These are phyloP conservation scores for Pachydiplax longipennis DNA, from an alignment of 2,888 invertebrate species.

Conservation along the genomic window DNA sequence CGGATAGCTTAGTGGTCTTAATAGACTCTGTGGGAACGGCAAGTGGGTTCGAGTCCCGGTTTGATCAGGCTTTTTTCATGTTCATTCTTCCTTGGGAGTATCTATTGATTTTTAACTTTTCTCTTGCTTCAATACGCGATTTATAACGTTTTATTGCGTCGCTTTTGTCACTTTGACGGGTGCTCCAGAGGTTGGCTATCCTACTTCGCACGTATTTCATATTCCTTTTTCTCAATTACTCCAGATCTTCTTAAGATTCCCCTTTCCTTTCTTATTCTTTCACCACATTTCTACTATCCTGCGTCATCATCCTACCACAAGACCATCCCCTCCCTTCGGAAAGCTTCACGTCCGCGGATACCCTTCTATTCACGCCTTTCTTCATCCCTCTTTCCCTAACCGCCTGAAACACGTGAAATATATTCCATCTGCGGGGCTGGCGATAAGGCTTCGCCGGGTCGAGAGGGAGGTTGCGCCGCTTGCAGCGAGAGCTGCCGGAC, in stretches of 20 bases:
- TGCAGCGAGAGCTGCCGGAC: conserved; percentile 52
- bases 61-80: too few relatives aligned
- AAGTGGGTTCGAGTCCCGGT: too few relatives aligned
- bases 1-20: too few relatives aligned
- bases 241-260: neutral
- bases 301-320: neutral
- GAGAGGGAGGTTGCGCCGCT: conserved; percentile 52
- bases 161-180: too few relatives aligned
- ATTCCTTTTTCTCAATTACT: neutral
- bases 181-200: too few relatives aligned
- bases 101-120: too few relatives aligned
- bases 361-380: neutral
- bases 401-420: conserved; percentile 67
- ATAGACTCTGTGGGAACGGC: too few relatives aligned
- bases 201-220: neutral
- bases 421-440: conserved; percentile 69
- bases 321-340: neutral
- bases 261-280: neutral
- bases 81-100: too few relatives aligned
- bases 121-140: too few relatives aligned
- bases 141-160: too few relatives aligned
- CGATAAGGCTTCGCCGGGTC: conserved; percentile 53
- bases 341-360: neutral
- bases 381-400: neutral
- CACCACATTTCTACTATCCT: neutral